A percentile compares a stretch with the other conserved stretches of the same genome.
Evolutionary conservation across 1,140 invertebrate genomes (phyloP).

Genomic region (Hylaeus anthracinus): DNA sequence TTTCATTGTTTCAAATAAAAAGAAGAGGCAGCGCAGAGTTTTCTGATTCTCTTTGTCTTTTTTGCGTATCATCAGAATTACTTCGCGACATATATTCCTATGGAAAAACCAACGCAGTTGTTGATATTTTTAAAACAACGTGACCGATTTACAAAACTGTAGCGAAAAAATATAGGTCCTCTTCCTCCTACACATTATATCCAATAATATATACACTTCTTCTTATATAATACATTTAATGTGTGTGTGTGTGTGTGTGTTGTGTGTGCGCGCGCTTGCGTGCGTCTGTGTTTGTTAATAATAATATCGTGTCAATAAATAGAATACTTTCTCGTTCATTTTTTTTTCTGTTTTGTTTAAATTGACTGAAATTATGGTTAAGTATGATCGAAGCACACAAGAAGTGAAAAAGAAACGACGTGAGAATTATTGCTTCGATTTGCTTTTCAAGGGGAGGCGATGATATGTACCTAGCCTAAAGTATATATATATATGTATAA

Average conservation of each 20-base stretch:
- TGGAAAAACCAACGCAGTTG: background rate
- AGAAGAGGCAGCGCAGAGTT: background rate
- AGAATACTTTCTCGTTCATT: constrained; percentile 39
- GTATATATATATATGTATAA: constrained; percentile 11
- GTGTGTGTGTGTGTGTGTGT: constrained; percentile 26
- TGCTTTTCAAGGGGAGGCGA: constrained; percentile 67
- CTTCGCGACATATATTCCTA: background rate
- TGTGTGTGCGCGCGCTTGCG: background rate
- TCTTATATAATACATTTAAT: constrained; percentile 55
- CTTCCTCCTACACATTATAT: constrained; percentile 41
- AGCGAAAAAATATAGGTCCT: constrained; percentile 12
- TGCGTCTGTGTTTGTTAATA: background rate
- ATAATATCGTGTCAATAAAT: constrained; percentile 45
- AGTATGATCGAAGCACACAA: constrained; percentile 54
- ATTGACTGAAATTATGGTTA: constrained; percentile 60
- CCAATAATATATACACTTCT: constrained; percentile 32
- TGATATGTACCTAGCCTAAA: constrained; percentile 75
- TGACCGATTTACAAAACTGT: constrained; percentile 3
- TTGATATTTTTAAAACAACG: background rate
- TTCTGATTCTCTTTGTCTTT: background rate
- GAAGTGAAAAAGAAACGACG: constrained; percentile 39
- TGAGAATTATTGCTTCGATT: constrained; percentile 13
- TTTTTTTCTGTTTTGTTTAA: constrained; percentile 6
- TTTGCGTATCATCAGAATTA: too few species aligned
- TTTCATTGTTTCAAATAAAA: background rate